Evolutionary conservation across 2,888 invertebrate species (phyloP), one percentile per base, ranked within the genome.

Genomic region (Geotrupes spiniger): DNA sequence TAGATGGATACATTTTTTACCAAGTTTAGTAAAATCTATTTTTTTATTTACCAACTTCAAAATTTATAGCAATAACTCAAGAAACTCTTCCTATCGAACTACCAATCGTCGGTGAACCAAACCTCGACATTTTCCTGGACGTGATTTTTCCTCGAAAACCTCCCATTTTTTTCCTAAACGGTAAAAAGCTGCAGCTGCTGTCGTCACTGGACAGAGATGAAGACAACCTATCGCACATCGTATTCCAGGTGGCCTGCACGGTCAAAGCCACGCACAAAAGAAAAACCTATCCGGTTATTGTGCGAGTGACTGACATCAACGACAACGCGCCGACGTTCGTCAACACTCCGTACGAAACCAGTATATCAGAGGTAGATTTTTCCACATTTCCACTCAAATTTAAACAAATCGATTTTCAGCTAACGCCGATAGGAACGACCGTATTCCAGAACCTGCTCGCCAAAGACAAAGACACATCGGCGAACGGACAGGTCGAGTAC

Each of bases 401-500:
- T n/a, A n/a, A n/a, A n/a, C n/a, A n/a, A n/a, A 29, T 29, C 9
- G 15, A 33, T 60, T 76, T 78, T n/a, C 77, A 92, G 92, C 77
- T 90, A 57, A 88, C 89, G 42, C 89, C 92, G 36, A 81, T 92
- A 49, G 92, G 90, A 27, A 87, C 89, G 9, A 91, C 90, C 14
- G 83, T 93, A 61, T 92, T 89, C 74, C 85, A 89, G 60, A 84
- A 85, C 54, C 82, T 93, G 50, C 80, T 83, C 52, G 91, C 92
- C 1, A 76, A 80, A 46, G 92, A 93, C 69, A 84, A 84, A 45
- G 93, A 93, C 69, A 86, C 90, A 1, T 92, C 92, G 36, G 89
- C 91, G 54, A 92, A 93, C 68, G 92, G 91, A 36, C 79, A 92
- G 36, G 84, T 92, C 2, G 92, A 93, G 68, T 93, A 92, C 72